Evolutionary conservation across 1,140 invertebrate genomes (phyloP).

Genomic region (Reticulitermes speratus): DNA sequence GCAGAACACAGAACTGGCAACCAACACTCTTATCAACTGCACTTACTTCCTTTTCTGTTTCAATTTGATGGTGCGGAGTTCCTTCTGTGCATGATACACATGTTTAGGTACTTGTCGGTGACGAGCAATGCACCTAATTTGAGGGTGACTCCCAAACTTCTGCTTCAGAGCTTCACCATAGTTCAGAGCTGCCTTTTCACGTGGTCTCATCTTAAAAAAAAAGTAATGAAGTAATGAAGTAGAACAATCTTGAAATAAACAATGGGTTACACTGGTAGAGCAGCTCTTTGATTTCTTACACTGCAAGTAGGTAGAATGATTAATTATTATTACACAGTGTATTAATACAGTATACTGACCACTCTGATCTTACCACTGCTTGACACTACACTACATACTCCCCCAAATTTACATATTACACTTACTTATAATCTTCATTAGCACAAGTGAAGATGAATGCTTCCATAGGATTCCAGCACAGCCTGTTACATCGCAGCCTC

Average conservation of each 20-base stretch:
- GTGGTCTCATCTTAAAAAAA: slow-evolving; percentile 71
- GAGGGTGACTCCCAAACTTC: slow-evolving; percentile 89
- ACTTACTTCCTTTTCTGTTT: slow-evolving; percentile 79
- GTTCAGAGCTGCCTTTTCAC: slow-evolving; percentile 81
- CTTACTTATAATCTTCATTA: slow-evolving; percentile 98
- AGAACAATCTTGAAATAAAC: no score
- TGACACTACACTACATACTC: no score
- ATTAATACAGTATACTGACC: no score
- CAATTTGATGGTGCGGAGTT: slow-evolving; percentile 70
- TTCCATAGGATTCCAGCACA: slow-evolving; percentile 99
- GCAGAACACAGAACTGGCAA: no score
- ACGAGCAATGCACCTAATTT: slow-evolving; percentile 87
- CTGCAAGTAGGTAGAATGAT: no score
- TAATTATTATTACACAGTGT: no score
- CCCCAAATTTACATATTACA: no score
- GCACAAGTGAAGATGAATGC: slow-evolving; percentile 93
- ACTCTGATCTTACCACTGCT: no score
- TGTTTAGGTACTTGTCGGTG: slow-evolving; percentile 95
- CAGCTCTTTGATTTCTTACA: no score
- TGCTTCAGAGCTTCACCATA: slow-evolving; percentile 88
- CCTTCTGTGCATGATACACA: slow-evolving; percentile 79
- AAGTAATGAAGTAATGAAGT: no score
- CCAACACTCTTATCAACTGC: slow-evolving; percentile 23
- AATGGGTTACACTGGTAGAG: no score
- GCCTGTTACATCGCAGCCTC: slow-evolving; percentile 80